Percentiles rank a stretch among this genome's conserved stretches.
Evolutionary conservation across 2,113 vertebrate species (phyloP).

Genomic region (Nesospiza acunhae): DNA sequence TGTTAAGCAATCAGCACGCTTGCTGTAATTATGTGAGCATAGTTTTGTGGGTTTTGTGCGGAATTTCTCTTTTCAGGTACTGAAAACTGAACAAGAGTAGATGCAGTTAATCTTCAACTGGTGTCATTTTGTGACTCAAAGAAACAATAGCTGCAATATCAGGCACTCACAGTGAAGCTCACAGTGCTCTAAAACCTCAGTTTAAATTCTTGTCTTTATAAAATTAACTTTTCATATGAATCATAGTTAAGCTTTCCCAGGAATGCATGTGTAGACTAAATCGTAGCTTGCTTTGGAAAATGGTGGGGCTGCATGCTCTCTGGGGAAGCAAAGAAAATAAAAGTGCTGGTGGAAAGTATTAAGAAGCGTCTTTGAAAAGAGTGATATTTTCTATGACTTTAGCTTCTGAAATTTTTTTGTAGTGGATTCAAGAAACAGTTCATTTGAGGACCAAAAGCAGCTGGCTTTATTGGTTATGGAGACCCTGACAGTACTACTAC

Average conservation of each 20-base stretch:
- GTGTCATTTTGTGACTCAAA: not conserved
- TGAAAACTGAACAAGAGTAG: not conserved
- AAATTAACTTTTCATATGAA: not conserved
- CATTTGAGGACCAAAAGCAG: constrained; percentile 94
- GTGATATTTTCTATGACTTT: not conserved
- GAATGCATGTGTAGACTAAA: not conserved
- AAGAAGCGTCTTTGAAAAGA: not conserved
- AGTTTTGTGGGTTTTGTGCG: not conserved
- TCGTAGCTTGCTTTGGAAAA: not conserved
- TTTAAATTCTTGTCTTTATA: not conserved
- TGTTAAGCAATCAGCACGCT: not conserved
- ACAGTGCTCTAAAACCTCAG: not conserved
- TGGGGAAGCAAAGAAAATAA: not conserved
- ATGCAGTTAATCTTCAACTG: not conserved
- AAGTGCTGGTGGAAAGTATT: not conserved
- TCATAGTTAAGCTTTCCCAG: not conserved
- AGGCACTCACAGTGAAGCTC: not conserved
- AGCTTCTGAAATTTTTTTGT: constrained; percentile 21
- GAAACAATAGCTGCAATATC: not conserved
- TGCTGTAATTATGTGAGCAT: not conserved
- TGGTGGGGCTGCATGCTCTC: not conserved
- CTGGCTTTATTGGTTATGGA: constrained; percentile 97
- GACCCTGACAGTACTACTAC: constrained; percentile 91
- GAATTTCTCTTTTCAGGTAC: not conserved
- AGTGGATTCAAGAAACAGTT: constrained; percentile 88